Conservation (phyloP, 2,888 invertebrate genomes). For the Sclerodermus sp. region DNA sequence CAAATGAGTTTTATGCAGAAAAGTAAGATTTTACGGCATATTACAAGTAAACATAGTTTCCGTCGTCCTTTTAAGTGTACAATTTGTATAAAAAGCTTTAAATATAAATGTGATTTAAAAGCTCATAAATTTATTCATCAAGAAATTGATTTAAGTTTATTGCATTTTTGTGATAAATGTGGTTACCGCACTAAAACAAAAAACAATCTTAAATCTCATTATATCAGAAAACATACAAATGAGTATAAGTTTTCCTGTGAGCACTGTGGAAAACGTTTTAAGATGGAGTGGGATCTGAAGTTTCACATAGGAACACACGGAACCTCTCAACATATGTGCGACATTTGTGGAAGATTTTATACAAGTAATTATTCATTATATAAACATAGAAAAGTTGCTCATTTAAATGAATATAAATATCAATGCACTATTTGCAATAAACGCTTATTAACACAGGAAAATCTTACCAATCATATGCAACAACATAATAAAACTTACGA, state of each 20-base stretch:
- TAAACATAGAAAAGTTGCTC: constrained; percentile 41
- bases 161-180: no score
- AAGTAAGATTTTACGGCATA: constrained; percentile 38
- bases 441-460: constrained; percentile 38
- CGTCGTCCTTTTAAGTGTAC: constrained; percentile 37
- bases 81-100: constrained; percentile 35
- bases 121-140: constrained; percentile 32
- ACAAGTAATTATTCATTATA: constrained; percentile 40
- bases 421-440: constrained; percentile 42
- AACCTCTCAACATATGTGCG: constrained; percentile 41
- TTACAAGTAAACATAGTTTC: constrained; percentile 40
- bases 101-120: constrained; percentile 43
- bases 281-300: constrained; percentile 45
- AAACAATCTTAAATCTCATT: no score
- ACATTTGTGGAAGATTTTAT: constrained; percentile 46
- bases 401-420: no score
- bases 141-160: constrained; percentile 18
- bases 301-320: constrained; percentile 43
- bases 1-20: constrained; percentile 31
- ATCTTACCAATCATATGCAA: constrained; percentile 37
- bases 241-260: no score
- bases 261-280: no score
- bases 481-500: constrained; percentile 38
- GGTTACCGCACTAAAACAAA: no score
- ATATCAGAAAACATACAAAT: no score